A percentile compares a stretch with the other conserved stretches of the same genome.
Evolutionary conservation across 2,888 invertebrate genomes (phyloP).

Genomic region (Sceliomorpha sp.): DNA sequence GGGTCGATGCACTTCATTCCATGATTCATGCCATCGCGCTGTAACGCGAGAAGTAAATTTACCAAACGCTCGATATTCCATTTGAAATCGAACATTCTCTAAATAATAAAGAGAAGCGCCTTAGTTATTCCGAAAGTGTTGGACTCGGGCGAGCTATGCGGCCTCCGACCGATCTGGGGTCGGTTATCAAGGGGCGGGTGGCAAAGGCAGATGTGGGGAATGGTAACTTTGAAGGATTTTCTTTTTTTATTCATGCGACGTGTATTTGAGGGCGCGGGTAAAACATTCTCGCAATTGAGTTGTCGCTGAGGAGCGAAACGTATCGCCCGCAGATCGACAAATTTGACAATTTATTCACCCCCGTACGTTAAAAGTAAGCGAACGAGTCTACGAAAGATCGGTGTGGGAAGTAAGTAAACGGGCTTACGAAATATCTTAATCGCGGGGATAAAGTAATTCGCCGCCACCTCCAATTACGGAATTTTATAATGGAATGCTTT

Average conservation of each 20-base stretch:
- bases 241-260: constrained; percentile 80
- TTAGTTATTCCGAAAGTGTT: constrained; percentile 56
- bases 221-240: constrained; percentile 79
- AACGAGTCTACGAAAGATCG: constrained; percentile 4
- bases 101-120: constrained; percentile 52
- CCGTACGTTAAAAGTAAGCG: too few relatives aligned
- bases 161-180: constrained; percentile 44
- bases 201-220: constrained; percentile 65
- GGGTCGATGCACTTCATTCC: constrained; percentile 6
- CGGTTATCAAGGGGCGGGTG: constrained; percentile 46
- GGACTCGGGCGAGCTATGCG: constrained; percentile 44
- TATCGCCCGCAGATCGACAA: constrained; percentile 42
- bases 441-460: too few relatives aligned
- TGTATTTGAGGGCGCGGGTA: constrained; percentile 77
- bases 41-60: constrained; percentile 23
- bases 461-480: neutral
- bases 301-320: constrained; percentile 44
- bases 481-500: constrained; percentile 42
- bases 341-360: constrained; percentile 11
- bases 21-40: constrained; percentile 11
- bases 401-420: too few relatives aligned
- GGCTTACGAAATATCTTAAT: too few relatives aligned
- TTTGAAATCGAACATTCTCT: constrained; percentile 38
- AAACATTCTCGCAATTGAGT: constrained; percentile 74
- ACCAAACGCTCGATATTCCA: constrained; percentile 26